Conservation (phyloP, 2,797 vertebrate genomes). For the Carduelis carduelis region DNA sequence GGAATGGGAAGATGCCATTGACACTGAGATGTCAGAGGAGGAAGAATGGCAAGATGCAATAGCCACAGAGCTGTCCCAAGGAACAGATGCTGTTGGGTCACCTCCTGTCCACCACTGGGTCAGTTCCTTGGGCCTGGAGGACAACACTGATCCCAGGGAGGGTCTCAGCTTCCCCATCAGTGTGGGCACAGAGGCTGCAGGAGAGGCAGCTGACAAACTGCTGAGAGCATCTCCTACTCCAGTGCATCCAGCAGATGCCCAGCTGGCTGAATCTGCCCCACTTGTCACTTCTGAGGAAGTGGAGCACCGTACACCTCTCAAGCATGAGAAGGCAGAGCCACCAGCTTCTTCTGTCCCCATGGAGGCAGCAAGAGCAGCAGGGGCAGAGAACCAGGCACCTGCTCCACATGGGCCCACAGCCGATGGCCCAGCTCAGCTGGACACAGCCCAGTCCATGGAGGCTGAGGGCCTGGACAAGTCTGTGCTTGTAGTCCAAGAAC, state of each 20-base stretch:
- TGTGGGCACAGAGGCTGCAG: background rate
- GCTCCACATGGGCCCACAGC: no score
- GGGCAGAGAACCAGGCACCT: background rate
- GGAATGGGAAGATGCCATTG: background rate
- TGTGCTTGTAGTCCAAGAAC: background rate
- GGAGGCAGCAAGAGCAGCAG: background rate
- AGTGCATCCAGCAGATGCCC: background rate
- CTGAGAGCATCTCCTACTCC: background rate
- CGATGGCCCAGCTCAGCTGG: background rate
- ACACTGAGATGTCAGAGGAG: background rate
- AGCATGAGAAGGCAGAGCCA: background rate
- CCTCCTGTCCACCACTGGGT: background rate
- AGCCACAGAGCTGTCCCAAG: background rate
- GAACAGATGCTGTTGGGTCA: background rate
- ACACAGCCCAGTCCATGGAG: background rate
- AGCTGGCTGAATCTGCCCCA: background rate
- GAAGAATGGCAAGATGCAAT: background rate
- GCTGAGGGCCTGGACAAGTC: background rate
- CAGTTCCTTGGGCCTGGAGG: background rate
- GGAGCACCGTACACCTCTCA: background rate
- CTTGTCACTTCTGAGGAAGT: background rate
- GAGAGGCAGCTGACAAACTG: background rate
- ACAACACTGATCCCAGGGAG: background rate
- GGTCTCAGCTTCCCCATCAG: background rate
- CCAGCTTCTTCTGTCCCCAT: rapidly evolving